Percentiles rank a stretch among this genome's conserved stretches.
Conservation (phyloP, 2,888 invertebrate genomes). For the Empis stercorea region DNA sequence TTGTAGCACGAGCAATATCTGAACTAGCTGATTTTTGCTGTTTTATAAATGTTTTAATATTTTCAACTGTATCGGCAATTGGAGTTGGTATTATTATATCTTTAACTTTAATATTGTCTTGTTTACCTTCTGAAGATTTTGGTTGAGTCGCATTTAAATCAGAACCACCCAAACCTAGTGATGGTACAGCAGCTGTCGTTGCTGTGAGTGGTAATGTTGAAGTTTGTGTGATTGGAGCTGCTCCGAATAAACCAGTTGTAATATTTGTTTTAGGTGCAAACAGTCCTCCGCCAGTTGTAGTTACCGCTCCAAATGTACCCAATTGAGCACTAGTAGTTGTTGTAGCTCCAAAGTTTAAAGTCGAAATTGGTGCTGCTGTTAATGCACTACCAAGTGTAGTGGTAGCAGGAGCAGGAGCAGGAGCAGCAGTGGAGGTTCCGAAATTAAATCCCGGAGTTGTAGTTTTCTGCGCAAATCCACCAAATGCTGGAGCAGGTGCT, state of each 20-base stretch:
- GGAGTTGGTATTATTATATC: slow-evolving; percentile 54
- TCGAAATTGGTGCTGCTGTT: slow-evolving; percentile 21
- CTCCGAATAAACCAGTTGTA: not conserved
- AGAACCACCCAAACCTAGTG: slow-evolving; percentile 32
- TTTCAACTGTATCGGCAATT: slow-evolving; percentile 61
- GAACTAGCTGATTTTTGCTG: slow-evolving; percentile 71
- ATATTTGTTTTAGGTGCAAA: not conserved
- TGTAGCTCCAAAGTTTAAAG: slow-evolving; percentile 27
- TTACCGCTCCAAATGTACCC: slow-evolving; percentile 21
- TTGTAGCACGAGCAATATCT: slow-evolving; percentile 60
- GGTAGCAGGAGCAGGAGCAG: slow-evolving; percentile 7
- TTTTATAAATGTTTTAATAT: slow-evolving; percentile 73
- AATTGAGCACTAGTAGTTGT: slow-evolving; percentile 26
- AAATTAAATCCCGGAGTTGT: not conserved
- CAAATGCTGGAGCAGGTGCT: slow-evolving; percentile 3
- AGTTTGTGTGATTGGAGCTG: slow-evolving; percentile 3
- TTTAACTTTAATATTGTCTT: slow-evolving; percentile 31
- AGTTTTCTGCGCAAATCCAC: slow-evolving; percentile 17
- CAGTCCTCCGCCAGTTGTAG: slow-evolving; percentile 9
- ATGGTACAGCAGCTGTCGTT: slow-evolving; percentile 20
- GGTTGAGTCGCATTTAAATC: slow-evolving; percentile 32
- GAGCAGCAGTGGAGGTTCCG: not conserved
- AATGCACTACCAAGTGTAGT: slow-evolving; percentile 17
- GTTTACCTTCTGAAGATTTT: slow-evolving; percentile 30
- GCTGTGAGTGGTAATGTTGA: slow-evolving; percentile 14